A percentile compares a stretch with the other conserved stretches of the same genome.
Evolutionary conservation across 1,140 invertebrate genomes (phyloP).

Genomic region (Coptotermes formosanus): DNA sequence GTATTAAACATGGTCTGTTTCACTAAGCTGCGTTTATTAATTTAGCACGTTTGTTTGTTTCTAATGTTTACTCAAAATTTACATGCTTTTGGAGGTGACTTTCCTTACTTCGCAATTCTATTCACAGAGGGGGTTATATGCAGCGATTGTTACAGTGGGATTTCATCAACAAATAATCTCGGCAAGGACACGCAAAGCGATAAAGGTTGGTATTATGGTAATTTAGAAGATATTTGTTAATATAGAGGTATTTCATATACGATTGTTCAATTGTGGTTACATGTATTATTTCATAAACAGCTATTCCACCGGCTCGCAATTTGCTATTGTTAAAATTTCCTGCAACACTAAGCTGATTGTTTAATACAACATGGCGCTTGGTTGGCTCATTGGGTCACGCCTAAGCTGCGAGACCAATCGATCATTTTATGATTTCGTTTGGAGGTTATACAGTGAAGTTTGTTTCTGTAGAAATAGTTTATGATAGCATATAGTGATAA

Average conservation of each 20-base stretch:
- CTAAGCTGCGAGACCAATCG: not conserved
- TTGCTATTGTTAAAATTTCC: constrained; percentile 22
- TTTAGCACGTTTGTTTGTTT: not conserved
- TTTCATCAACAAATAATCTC: constrained; percentile 28
- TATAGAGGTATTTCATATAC: not conserved
- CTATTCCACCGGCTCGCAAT: not conserved
- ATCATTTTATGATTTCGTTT: constrained; percentile 1
- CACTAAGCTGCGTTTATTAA: not conserved
- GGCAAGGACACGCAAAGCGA: not conserved
- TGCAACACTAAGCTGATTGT: constrained; percentile 25
- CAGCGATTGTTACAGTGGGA: constrained; percentile 25
- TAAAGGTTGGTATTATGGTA: constrained; percentile 7
- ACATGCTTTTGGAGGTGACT: constrained; percentile 1
- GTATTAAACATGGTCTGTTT: not conserved
- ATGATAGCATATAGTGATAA: not conserved
- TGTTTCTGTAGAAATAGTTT: not conserved
- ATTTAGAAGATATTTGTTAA: constrained; percentile 11
- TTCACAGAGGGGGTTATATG: constrained; percentile 20
- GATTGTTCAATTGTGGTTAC: not conserved
- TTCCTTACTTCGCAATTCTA: not conserved
- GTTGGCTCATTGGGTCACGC: not conserved
- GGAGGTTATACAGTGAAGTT: not conserved
- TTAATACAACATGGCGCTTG: constrained; percentile 27
- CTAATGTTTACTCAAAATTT: not conserved
- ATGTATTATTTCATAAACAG: not conserved